Evolutionary conservation across 2,113 vertebrate species (phyloP).

Genomic region (Silurus glanis): DNA sequence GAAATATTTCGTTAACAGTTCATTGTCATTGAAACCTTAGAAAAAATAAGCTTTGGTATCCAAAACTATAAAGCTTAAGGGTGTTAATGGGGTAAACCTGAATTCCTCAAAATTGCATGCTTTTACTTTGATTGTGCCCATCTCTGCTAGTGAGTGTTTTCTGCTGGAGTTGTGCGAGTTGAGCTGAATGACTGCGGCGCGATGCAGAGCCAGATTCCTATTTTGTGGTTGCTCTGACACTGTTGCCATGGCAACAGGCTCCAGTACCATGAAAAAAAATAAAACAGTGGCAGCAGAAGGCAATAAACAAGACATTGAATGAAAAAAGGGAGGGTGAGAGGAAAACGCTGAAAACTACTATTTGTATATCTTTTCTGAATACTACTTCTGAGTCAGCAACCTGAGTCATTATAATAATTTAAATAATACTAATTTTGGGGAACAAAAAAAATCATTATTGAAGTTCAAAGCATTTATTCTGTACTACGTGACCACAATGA

Average conservation of each 20-base stretch:
- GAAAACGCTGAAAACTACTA: constrained; percentile 22
- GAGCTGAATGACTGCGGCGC: constrained; percentile 50
- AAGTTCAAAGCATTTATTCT: not conserved
- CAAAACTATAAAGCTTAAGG: not conserved
- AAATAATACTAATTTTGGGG: not conserved
- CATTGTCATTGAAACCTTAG: not conserved
- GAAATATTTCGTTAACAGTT: not conserved
- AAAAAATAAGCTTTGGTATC: not conserved
- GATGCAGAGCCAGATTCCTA: constrained; percentile 46
- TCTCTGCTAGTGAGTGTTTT: not conserved
- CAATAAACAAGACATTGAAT: constrained; percentile 53
- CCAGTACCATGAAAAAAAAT: constrained; percentile 46
- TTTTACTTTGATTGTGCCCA: constrained; percentile 8
- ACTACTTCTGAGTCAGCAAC: constrained; percentile 5
- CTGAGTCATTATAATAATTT: not conserved
- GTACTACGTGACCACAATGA: not conserved
- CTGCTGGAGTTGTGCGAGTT: constrained; percentile 42
- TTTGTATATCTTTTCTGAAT: constrained; percentile 3
- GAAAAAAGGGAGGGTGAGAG: constrained; percentile 33
- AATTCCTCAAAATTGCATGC: constrained; percentile 2
- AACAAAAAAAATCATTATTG: not conserved
- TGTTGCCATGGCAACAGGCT: constrained; percentile 56
- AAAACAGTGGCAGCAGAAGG: constrained; percentile 22
- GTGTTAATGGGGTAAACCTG: not conserved
- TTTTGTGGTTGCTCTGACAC: constrained; percentile 55